phyloP scores from a whole-genome alignment of 2,113 vertebrate species.

The Pelobates fuscus region DNA sequence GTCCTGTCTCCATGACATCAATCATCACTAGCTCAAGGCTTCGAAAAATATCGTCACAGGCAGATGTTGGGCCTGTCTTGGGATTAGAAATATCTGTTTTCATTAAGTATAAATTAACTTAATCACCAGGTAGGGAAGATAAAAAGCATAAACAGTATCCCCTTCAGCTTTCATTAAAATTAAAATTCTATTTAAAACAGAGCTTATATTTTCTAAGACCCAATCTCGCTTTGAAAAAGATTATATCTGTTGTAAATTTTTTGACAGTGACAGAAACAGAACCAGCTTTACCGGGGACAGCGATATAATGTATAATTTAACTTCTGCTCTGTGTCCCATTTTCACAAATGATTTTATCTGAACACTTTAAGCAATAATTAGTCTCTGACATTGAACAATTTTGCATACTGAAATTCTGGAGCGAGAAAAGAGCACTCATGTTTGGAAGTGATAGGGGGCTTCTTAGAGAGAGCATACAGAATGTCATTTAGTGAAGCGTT shows the following conservation, averaged over 20 bases:
- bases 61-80: conserved; percentile 69
- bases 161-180: conserved; percentile 74
- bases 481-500: neutral
- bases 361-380: conserved; percentile 63
- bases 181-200: conserved; percentile 75
- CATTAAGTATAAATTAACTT: conserved; percentile 78
- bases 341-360: conserved; percentile 52
- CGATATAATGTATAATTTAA: conserved; percentile 62
- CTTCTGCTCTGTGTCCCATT: conserved; percentile 57
- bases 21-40: conserved; percentile 65
- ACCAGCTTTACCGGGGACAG: conserved; percentile 63
- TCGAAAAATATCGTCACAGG: conserved; percentile 62
- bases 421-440: neutral
- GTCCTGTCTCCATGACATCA: conserved; percentile 63
- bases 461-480: neutral
- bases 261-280: conserved; percentile 65
- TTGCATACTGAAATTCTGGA: conserved; percentile 6
- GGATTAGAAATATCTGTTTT: conserved; percentile 74
- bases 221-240: conserved; percentile 64
- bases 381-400: conserved; percentile 48
- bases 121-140: conserved; percentile 77
- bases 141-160: conserved; percentile 69
- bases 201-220: conserved; percentile 64
- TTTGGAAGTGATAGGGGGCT: neutral
- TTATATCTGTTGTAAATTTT: conserved; percentile 65